phyloP scores from a whole-genome alignment of 2,113 vertebrate species.

The Microtus oregoni region DNA sequence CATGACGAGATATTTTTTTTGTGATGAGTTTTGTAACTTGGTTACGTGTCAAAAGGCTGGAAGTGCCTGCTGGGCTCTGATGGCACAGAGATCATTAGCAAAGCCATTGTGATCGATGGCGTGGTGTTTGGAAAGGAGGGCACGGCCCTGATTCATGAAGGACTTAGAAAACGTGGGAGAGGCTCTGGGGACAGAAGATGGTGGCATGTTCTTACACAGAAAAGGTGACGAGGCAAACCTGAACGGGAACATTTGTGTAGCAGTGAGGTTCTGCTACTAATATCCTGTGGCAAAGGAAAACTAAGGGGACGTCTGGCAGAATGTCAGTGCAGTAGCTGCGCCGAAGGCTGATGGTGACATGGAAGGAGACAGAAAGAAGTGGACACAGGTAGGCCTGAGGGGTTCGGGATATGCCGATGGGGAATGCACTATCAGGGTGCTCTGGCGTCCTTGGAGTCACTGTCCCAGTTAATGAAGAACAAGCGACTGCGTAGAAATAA shows the following conservation, averaged over 20 bases:
- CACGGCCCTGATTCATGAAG: conserved; percentile 88
- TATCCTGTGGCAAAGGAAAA: conserved; percentile 93
- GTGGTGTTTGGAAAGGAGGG: conserved; percentile 91
- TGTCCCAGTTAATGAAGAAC: conserved; percentile 88
- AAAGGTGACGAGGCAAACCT: conserved; percentile 85
- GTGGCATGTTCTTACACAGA: conserved; percentile 91
- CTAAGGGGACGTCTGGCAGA: conserved; percentile 93
- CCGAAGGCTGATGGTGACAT: conserved; percentile 92
- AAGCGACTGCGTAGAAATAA: conserved; percentile 92
- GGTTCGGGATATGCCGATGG: conserved; percentile 90
- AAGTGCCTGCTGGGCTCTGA: conserved; percentile 85
- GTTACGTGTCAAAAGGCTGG: background rate
- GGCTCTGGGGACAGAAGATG: conserved; percentile 92
- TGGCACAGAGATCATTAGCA: conserved; percentile 90
- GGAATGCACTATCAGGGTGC: conserved; percentile 90
- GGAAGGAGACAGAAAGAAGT: conserved; percentile 94
- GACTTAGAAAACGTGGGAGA: conserved; percentile 92
- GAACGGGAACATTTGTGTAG: conserved; percentile 74
- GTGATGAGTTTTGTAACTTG: background rate
- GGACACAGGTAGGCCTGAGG: conserved; percentile 90
- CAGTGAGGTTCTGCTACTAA: conserved; percentile 90
- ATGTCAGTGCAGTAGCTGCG: conserved; percentile 91
- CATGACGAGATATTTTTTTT: background rate
- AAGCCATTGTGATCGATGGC: conserved; percentile 90
- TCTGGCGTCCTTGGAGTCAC: conserved; percentile 88